Base-by-base conservation (phyloP, 2,113 vertebrate species). In the Agapornis roseicollis region DNA sequence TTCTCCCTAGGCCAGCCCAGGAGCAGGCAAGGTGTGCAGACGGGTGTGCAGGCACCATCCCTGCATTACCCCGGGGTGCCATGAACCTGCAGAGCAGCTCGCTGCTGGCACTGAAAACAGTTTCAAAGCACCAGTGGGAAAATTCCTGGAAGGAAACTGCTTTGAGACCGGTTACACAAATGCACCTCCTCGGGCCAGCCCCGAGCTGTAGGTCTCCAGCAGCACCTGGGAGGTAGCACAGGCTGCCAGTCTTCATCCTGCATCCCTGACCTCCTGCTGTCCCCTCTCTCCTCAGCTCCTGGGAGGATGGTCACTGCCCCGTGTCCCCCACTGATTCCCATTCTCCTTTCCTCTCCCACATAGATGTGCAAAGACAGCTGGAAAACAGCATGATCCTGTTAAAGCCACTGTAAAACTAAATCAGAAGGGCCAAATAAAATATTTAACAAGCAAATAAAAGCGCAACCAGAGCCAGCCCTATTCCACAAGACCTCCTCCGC, bases 401-500 rank as follows among this genome's bases (percentile, higher is more conserved):
- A 92, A 87, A 96, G 65, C 77, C 80, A 39, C 88, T 4, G 7
- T 93, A 96, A 95, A 96, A 95, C 77, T 53, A 79, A 96, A 93
- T 89, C 86, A 41, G 49, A 61, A 92, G 77, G 52, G 90, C 61
- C 94, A 96, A 95, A 96, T 96, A 89, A 97, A 97, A 96, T 78
- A 92, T 92, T 96, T 95, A 94, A 96, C 78, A 69, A 93, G 94
- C 90, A 95, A 96, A 93, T 94, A 92, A 80, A 96, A 90, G 81
- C 0, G 17, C 46, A 90, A 66, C 64, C 0, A 2, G 68, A 82
- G 82, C 69, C 33, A 0, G 68, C 49, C 33, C 24, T 20, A 2
- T 53, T 90, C 49, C 13, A 3, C 33, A 35, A 49, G 60, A 53
- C 23, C 89, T 94, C 66, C 60, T 80, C 55, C 0, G 0, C 1